Conservation (phyloP, 2,888 invertebrate genomes). For the Salpingus planirostris region DNA sequence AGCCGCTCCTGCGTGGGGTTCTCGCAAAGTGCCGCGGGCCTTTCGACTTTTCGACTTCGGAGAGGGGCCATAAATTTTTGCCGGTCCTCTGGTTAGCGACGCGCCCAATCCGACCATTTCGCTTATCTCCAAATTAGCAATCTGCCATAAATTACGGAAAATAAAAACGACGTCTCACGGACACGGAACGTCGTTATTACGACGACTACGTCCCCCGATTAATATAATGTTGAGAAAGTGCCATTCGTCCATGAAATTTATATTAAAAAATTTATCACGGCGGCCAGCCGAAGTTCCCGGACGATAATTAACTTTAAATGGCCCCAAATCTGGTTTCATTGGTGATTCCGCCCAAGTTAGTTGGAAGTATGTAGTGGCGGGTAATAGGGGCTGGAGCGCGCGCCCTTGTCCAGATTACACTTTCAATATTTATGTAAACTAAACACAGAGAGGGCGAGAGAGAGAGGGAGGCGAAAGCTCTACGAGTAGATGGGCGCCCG, state of each 20-base stretch:
- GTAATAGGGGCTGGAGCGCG: conserved; percentile 13
- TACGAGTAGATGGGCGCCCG: no score
- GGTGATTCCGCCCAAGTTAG: conserved; percentile 25
- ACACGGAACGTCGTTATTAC: not conserved
- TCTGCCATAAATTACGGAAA: conserved; percentile 9
- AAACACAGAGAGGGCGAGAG: conserved; percentile 21
- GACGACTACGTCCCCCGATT: conserved; percentile 3
- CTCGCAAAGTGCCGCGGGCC: no score
- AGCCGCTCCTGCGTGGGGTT: no score
- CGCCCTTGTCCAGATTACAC: conserved; percentile 27
- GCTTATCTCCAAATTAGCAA: conserved; percentile 5
- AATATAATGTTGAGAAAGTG: conserved; percentile 8
- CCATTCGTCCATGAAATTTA: not conserved
- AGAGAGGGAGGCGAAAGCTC: conserved; percentile 8
- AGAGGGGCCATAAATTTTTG: not conserved
- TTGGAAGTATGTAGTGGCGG: conserved; percentile 24
- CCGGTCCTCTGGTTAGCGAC: conserved; percentile 2
- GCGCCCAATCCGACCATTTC: conserved; percentile 2
- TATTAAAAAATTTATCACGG: conserved; percentile 22
- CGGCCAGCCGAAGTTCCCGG: conserved; percentile 20
- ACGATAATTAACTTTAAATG: conserved; percentile 28
- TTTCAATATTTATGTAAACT: conserved; percentile 31
- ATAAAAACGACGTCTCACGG: conserved; percentile 4
- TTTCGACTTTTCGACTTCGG: no score
- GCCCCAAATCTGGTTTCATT: conserved; percentile 21